Evolutionary conservation across 2,888 invertebrate species (phyloP).

Genomic region (Drosophila multiciliata): DNA sequence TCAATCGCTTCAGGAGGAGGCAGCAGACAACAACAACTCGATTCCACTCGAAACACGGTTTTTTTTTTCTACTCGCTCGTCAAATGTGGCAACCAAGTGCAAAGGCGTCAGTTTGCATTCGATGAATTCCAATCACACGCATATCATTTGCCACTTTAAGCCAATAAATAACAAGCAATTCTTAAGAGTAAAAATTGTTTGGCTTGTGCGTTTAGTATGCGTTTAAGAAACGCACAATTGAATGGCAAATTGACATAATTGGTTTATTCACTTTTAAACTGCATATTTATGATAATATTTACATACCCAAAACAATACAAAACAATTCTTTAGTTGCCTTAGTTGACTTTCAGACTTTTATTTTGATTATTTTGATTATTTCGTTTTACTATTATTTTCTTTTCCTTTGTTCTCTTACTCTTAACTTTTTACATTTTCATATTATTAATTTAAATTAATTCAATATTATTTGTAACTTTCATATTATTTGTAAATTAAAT

Average conservation of each 20-base stretch:
- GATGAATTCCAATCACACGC: conserved; percentile 76
- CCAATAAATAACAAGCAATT: conserved; percentile 36
- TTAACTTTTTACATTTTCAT: background rate
- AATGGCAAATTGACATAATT: conserved; percentile 17
- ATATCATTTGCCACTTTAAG: conserved; percentile 68
- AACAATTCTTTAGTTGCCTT: background rate
- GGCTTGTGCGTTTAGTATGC: background rate
- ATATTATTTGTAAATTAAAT: background rate
- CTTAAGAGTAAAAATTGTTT: conserved; percentile 11
- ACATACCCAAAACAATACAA: background rate
- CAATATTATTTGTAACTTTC: background rate
- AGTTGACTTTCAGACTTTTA: background rate
- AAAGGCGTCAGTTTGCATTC: conserved; percentile 78
- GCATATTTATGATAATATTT: background rate
- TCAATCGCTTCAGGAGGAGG: conserved; percentile 56
- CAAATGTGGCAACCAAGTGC: conserved; percentile 61
- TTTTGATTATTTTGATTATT: background rate
- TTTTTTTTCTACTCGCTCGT: conserved; percentile 9
- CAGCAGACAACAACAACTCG: background rate
- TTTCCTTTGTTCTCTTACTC: background rate
- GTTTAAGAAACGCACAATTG: background rate
- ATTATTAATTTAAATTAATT: background rate
- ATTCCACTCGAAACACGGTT: conserved; percentile 59
- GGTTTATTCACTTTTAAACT: background rate
- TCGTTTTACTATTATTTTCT: background rate